Base-by-base conservation (phyloP, 1,140 invertebrate genomes). In the Pseudachorutes palmiensis region DNA sequence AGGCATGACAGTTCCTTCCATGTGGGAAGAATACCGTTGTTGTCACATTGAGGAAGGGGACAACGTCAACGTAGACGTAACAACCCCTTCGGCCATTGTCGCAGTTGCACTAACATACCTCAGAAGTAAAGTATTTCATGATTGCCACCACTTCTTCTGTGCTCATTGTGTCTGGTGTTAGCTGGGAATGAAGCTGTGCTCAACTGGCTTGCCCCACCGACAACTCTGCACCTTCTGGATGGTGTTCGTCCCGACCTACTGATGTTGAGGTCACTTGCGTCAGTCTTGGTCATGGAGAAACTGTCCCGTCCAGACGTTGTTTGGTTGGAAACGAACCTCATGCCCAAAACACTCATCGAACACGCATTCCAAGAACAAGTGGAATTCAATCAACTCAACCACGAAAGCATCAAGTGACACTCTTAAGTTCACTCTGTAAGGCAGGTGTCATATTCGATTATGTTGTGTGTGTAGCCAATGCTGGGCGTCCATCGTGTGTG, bases 381-480 rank as follows among this genome's bases (percentile, higher is more conserved):
- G 51, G 80, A 26, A 79, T 81, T 55, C 76, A 81, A 28, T 82
- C 84, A 45, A 68, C 84, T 96, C 16, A 94, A 97, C 79, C 89
- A 91, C 77, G 94, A 97, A 82, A 94, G 93, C 32, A 95, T 96
- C 84, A 94, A 92, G 90, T 93, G 78, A 84, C n/a, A n/a, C n/a
- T 81, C 41, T 60, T 57, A 62, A 72, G 26, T 33, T 19, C 62
- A 59, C 55, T 49, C 62, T 61, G 28, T 33, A 2, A 19, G 2
- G 60, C 2, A 30, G 59, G 28, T 61, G 62, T 31, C 16, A 69
- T 30, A 30, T 65, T 59, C 61, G 9, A n/a, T 60, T 36, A 63
- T 32, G 19, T 29, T 32, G 62, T 49, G 68, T 71, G 82, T 83
- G 49, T 77, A 90, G 90, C 75, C 94, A 98, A 83, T 92, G 93